Evolutionary conservation across 1,140 invertebrate genomes (phyloP).

Genomic region (Pogonomyrmex barbatus): DNA sequence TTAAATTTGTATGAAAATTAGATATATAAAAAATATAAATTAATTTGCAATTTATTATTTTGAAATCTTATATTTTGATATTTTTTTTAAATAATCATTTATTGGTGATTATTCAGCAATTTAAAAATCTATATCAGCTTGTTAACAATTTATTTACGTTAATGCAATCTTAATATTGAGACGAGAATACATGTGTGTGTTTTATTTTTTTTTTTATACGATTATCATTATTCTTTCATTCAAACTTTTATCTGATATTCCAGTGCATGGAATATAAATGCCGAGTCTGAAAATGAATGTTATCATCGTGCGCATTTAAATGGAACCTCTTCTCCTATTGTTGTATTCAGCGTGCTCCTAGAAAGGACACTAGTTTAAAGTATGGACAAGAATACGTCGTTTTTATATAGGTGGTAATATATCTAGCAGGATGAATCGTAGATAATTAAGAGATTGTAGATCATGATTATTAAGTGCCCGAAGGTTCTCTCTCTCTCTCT

Average conservation of each 20-base stretch:
- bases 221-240: constrained; percentile 11
- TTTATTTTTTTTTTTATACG: not conserved
- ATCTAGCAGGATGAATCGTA: not conserved
- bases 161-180: not conserved
- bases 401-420: not conserved
- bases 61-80: too few species aligned
- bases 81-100: too few species aligned
- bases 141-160: not conserved
- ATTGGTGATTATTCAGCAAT: not conserved
- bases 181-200: not conserved
- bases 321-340: constrained; percentile 4
- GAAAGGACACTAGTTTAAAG: not conserved
- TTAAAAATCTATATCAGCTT: not conserved
- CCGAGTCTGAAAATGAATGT: constrained; percentile 24
- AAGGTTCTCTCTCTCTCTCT: constrained; percentile 22
- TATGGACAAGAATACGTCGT: not conserved
- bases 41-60: too few species aligned
- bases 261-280: constrained; percentile 7
- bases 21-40: too few species aligned
- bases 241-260: constrained; percentile 29
- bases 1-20: too few species aligned
- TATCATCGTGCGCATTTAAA: constrained; percentile 31
- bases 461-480: constrained; percentile 24
- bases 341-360: not conserved
- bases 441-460: constrained; percentile 12